Conservation (phyloP, 2,797 vertebrate genomes). For the Pempheris klunzingeri region DNA sequence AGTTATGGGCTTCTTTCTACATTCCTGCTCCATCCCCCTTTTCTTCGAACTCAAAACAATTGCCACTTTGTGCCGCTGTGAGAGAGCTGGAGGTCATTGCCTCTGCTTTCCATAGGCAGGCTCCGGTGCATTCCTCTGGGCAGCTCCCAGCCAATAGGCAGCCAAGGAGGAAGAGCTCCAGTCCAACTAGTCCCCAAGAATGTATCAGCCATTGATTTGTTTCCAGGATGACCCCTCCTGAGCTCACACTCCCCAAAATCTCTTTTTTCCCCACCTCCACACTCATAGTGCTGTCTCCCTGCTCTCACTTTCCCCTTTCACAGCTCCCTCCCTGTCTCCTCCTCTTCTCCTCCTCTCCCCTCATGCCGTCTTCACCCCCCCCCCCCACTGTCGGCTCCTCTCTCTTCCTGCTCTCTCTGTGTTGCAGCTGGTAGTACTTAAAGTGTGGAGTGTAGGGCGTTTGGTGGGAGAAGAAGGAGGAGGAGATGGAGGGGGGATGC, state of each 20-base stretch:
- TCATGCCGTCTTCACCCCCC: slow-evolving; percentile 40
- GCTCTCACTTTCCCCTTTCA: slow-evolving; percentile 52
- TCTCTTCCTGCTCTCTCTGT: slow-evolving; percentile 61
- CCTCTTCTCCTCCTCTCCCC: slow-evolving; percentile 32
- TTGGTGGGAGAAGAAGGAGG: slow-evolving; percentile 57
- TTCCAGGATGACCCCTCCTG: slow-evolving; percentile 85
- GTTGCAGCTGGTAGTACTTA: slow-evolving; percentile 88
- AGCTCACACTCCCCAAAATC: slow-evolving; percentile 68
- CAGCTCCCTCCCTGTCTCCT: slow-evolving; percentile 42
- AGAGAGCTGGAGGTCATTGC: slow-evolving; percentile 80
- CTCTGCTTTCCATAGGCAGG: slow-evolving; percentile 79
- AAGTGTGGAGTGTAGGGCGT: slow-evolving; percentile 73
- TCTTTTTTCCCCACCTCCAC: not conserved
- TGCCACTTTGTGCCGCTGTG: slow-evolving; percentile 83
- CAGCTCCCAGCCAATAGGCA: slow-evolving; percentile 75
- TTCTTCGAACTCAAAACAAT: slow-evolving; percentile 85
- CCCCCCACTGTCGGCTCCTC: slow-evolving; percentile 43
- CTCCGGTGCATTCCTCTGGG: slow-evolving; percentile 78
- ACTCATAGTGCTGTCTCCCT: slow-evolving; percentile 41
- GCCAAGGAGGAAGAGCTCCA: slow-evolving; percentile 81
- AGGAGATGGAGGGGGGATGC: slow-evolving; percentile 9
- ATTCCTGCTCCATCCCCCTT: slow-evolving; percentile 84
- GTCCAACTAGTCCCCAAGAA: slow-evolving; percentile 86
- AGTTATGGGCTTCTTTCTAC: slow-evolving; percentile 80
- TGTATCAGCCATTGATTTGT: slow-evolving; percentile 87